Conservation (phyloP, 1,140 invertebrate species). For the Zaprionus vittiger region DNA sequence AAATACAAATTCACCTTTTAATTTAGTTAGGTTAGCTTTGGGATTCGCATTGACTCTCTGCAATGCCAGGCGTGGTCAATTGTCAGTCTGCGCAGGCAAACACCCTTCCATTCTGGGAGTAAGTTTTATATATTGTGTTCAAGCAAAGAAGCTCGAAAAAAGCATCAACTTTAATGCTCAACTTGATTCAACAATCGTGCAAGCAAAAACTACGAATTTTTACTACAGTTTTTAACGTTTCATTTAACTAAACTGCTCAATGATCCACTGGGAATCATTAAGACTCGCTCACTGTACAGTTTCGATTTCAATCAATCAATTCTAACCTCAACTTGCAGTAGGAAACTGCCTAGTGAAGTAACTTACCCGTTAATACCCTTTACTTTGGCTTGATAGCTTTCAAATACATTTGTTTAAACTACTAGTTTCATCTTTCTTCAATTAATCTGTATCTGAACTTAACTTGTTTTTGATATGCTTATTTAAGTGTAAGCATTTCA, state of each 20-base stretch:
- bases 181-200: not conserved
- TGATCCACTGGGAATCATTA: not conserved
- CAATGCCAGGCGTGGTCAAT: conserved; percentile 53
- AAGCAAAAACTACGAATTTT: conserved; percentile 2
- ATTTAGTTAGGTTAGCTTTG: not conserved
- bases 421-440: not conserved
- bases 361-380: conserved; percentile 16
- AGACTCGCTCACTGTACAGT: not conserved
- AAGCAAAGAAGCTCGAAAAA: conserved; percentile 8
- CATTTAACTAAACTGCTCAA: not conserved
- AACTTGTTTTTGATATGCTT: conserved; percentile 53
- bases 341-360: not conserved
- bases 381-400: conserved; percentile 10
- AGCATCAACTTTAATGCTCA: not conserved
- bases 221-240: conserved; percentile 1
- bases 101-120: conserved; percentile 82
- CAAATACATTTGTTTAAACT: not conserved
- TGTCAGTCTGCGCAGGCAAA: conserved; percentile 30
- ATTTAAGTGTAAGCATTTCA: conserved; percentile 35
- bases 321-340: not conserved
- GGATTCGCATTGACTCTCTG: conserved; percentile 66
- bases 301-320: conserved; percentile 1
- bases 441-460: conserved; percentile 16
- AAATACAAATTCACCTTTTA: conserved; percentile 2
- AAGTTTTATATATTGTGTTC: conserved; percentile 35